Base-by-base conservation (phyloP, 2,888 invertebrate species). In the Protodeltote pygarga region DNA sequence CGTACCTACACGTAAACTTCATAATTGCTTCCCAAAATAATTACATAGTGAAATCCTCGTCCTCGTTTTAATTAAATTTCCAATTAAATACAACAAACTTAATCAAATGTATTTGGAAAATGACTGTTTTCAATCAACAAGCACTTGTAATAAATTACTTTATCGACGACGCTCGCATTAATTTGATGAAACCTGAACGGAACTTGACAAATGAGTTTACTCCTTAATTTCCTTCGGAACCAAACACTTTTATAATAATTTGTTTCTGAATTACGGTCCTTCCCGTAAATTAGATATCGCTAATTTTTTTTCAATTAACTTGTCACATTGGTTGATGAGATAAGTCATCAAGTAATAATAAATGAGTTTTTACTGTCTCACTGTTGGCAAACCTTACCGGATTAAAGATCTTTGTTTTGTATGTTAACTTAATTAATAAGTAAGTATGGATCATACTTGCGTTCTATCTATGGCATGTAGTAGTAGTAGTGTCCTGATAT, bases 171-270 rank as follows among this genome's bases (percentile, higher is more conserved):
- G 55, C 48, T 57, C 49, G 58, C 60, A 49, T 72, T 77, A 78
- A 82, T 80, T 81, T 74, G 73, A 80, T 79, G 70, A 75, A 76
- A 77, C 70, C 68, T 65, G 67, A 72, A 72, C 72, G 74, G 68
- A 73, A 69, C 62, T 59, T 65, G 42, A 65, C 68, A 73, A 79
- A 77, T 67, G 63, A 71, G 59, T 64, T 76, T 66, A 60, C 61
- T 66, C 63, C 60, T 73, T 81, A 76, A 81, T 79, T 77, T 75
- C 69, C 69, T 73, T 66, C 50, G 46, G 42, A 51, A 51, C 33
- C 49, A 5, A 38, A 57, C 52, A 44, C 33, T 42, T 50, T 57
- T 50, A 37, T 27, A 9, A 48, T 63, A 54, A 52, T 48, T 45
- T 45, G 49, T 52, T 46, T 38, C 51, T 32, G 37, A 37, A 49